These are phyloP conservation scores for Epizoanthus stellaris DNA, from an alignment of 92 coral and sea anemone species.

Conservation along the genomic window DNA sequence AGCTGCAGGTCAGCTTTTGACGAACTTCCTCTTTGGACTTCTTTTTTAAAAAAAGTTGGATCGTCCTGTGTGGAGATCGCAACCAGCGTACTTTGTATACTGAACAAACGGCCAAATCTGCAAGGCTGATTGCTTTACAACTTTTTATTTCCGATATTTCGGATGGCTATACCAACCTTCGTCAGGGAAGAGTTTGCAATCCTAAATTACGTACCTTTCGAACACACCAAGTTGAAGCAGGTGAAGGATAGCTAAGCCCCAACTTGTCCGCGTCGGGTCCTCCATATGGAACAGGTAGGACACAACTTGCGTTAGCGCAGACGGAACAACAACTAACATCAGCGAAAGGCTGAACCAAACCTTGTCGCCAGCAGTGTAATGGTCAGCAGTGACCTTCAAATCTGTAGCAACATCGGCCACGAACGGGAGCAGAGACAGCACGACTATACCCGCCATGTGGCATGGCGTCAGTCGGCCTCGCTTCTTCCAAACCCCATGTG, in stretches of 20 bases:
- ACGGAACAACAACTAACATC: constrained; percentile 11
- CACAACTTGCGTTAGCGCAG: constrained; percentile 12
- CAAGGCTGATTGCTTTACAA: no score
- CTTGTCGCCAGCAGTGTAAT: constrained; percentile 17
- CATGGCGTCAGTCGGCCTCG: constrained; percentile 9
- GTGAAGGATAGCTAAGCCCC: not conserved
- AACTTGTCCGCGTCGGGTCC: not conserved
- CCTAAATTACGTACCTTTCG: constrained; percentile 9
- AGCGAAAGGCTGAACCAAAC: constrained; percentile 13
- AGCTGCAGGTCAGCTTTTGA: no score
- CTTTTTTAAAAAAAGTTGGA: no score
- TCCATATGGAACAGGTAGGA: constrained; percentile 10
- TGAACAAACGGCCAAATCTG: no score
- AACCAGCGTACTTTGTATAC: no score
- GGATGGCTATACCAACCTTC: no score
- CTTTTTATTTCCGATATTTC: no score
- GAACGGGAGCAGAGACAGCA: constrained; percentile 6
- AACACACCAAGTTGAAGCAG: constrained; percentile 31
- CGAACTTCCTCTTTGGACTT: no score
- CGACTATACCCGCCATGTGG: not conserved
- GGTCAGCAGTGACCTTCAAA: constrained; percentile 28
- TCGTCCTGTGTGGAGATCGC: no score
- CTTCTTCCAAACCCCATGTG: constrained; percentile 12
- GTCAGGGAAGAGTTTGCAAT: no score
- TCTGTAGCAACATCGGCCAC: constrained; percentile 16